phyloP scores from a whole-genome alignment of 1,140 invertebrate genomes.

The Brachionus paranguensis region DNA sequence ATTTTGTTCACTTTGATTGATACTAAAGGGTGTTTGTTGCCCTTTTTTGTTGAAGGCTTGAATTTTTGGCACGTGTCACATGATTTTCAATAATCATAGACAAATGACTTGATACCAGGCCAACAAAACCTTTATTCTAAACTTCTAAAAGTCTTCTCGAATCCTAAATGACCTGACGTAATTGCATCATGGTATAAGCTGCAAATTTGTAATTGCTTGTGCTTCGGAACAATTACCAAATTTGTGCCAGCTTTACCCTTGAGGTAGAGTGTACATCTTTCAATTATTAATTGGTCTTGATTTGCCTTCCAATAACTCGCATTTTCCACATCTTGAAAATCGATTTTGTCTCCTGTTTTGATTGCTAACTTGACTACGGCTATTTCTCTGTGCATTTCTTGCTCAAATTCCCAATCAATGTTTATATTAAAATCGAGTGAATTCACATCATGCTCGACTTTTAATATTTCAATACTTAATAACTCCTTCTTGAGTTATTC shows the following conservation, averaged over 20 bases:
- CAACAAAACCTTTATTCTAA: neutral
- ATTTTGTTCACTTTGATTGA: conserved; percentile 18
- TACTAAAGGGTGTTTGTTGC: neutral
- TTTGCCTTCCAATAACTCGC: neutral
- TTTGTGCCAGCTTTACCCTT: neutral
- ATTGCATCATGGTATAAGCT: neutral
- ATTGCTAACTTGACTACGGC: neutral
- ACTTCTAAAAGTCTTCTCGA: neutral
- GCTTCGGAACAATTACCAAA: neutral
- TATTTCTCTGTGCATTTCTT: neutral
- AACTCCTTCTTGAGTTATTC: neutral
- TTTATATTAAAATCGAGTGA: neutral
- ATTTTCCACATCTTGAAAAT: neutral
- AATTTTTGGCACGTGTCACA: conserved; percentile 5
- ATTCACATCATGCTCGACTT: neutral
- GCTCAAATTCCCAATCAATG: neutral
- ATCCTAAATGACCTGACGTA: neutral
- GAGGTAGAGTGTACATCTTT: neutral
- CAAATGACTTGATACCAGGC: neutral
- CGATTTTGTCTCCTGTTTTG: neutral
- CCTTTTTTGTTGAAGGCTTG: neutral
- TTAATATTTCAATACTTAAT: neutral
- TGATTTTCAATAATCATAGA: neutral
- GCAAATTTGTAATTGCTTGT: neutral
- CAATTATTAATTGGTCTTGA: neutral